phyloP scores from a whole-genome alignment of 2,888 invertebrate genomes.

The Cactoblastis cactorum region DNA sequence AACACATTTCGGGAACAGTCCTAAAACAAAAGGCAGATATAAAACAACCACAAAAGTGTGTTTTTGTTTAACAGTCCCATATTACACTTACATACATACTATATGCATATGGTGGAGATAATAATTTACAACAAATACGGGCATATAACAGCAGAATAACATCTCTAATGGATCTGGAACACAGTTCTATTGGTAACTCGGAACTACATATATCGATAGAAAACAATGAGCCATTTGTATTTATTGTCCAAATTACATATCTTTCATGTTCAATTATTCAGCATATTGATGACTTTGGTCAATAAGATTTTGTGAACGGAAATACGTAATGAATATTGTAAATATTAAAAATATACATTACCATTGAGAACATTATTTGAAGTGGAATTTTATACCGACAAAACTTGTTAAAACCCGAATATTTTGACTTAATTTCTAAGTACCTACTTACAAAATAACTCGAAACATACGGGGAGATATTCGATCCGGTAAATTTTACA shows the following conservation, averaged over 20 bases:
- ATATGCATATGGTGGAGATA: conserved; percentile 4
- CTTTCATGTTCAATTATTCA: too few species aligned
- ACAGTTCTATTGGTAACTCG: neutral
- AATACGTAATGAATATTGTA: too few species aligned
- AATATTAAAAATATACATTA: too few species aligned
- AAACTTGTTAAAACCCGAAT: too few species aligned
- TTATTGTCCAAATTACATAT: neutral
- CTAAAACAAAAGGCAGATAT: neutral
- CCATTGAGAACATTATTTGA: too few species aligned
- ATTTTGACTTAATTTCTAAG: too few species aligned
- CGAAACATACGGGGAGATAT: too few species aligned
- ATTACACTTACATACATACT: neutral
- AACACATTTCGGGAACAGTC: neutral
- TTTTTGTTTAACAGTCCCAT: conserved; percentile 1
- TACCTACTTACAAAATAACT: too few species aligned
- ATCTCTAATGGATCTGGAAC: conserved; percentile 4
- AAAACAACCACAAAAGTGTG: conserved; percentile 1
- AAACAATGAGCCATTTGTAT: neutral
- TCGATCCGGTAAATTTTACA: too few species aligned
- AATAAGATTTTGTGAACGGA: too few species aligned
- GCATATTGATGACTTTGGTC: too few species aligned
- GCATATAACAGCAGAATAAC: neutral
- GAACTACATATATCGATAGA: neutral
- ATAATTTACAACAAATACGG: conserved; percentile 1
- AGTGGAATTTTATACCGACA: too few species aligned